phyloP scores from a whole-genome alignment of 2,113 vertebrate genomes.

The Chionodraco myersi region DNA sequence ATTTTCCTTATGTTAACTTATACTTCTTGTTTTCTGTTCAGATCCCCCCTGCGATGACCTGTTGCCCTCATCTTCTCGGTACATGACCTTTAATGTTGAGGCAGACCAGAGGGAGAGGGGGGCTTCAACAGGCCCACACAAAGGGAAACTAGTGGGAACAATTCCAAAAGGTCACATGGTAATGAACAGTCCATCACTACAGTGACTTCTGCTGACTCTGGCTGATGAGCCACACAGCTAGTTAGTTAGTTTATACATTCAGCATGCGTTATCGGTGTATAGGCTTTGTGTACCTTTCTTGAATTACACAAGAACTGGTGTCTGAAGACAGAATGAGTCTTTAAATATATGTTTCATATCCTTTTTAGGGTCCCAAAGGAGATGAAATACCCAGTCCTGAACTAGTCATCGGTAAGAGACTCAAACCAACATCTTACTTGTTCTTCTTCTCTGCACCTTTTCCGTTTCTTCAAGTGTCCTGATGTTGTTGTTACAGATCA shows the following conservation, averaged over 20 bases:
- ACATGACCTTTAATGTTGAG: slow-evolving; percentile 18
- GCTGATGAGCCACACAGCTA: background rate
- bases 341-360: background rate
- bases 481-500: slow-evolving; percentile 39
- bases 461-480: background rate
- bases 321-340: background rate
- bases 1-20: background rate
- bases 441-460: too few species aligned
- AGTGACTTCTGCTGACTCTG: background rate
- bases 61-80: background rate
- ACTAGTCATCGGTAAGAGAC: slow-evolving; percentile 43
- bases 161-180: background rate
- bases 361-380: slow-evolving; percentile 40
- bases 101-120: background rate
- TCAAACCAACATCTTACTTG: background rate
- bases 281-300: background rate
- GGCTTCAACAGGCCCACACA: too few species aligned
- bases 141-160: background rate
- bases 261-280: too few species aligned
- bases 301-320: background rate
- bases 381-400: background rate
- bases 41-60: slow-evolving; percentile 25
- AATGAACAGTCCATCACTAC: background rate
- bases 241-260: too few species aligned
- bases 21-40: background rate